These are phyloP conservation scores for Geothlypis trichas DNA, from an alignment of 2,113 vertebrate species.

Conservation along the genomic window DNA sequence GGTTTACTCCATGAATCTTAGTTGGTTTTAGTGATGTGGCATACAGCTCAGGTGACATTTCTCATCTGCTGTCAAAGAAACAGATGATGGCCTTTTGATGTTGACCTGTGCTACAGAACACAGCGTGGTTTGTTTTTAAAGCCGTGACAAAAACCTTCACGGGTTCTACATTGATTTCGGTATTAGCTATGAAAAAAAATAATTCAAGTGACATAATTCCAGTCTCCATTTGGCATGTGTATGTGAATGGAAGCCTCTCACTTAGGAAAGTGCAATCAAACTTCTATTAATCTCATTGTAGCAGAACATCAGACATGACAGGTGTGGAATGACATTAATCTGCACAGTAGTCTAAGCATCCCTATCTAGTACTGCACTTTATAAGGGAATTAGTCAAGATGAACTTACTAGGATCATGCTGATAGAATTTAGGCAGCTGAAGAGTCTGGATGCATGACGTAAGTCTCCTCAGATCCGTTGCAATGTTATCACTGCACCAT, in stretches of 20 bases:
- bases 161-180: not conserved
- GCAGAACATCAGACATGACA: not conserved
- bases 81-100: not conserved
- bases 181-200: not conserved
- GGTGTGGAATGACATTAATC: not conserved
- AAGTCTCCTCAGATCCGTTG: not conserved
- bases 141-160: not conserved
- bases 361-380: not conserved
- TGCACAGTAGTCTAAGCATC: not conserved
- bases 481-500: not conserved
- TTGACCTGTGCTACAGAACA: not conserved
- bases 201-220: not conserved
- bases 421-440: not conserved
- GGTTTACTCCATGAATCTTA: not conserved
- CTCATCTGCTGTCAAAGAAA: not conserved
- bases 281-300: not conserved
- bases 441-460: not conserved
- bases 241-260: not conserved
- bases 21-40: not conserved
- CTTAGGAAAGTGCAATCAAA: not conserved
- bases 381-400: not conserved
- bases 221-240: not conserved
- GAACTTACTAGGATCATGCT: not conserved
- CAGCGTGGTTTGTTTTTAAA: not conserved
- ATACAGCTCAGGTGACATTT: not conserved